phyloP scores from a whole-genome alignment of 2,888 invertebrate genomes.

The Lasioglossum leucozonium region DNA sequence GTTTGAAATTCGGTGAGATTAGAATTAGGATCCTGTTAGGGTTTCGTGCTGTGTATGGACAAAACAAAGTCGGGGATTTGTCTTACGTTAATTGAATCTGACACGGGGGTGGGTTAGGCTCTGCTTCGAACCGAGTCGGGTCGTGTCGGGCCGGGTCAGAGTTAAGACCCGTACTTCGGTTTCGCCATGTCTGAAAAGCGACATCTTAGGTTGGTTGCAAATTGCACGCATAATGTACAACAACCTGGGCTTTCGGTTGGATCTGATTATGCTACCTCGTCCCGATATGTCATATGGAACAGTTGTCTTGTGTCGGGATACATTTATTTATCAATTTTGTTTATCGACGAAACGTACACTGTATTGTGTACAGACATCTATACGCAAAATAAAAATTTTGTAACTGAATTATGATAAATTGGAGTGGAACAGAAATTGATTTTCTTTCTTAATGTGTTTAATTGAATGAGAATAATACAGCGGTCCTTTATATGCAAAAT shows the following conservation, averaged over 20 bases:
- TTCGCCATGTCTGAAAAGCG: background rate
- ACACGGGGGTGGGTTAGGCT: background rate
- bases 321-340: background rate
- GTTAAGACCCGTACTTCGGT: background rate
- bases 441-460: too few species aligned
- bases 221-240: background rate
- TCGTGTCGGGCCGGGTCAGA: background rate
- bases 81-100: constrained; percentile 9
- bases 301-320: background rate
- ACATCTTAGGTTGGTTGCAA: background rate
- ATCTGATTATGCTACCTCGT: background rate
- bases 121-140: background rate
- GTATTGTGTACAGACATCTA: too few species aligned
- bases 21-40: background rate
- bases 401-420: too few species aligned
- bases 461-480: too few species aligned
- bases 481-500: too few species aligned
- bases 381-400: too few species aligned
- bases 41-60: background rate
- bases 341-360: background rate
- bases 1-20: constrained; percentile 3
- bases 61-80: background rate
- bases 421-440: too few species aligned
- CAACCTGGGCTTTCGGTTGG: background rate
- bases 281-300: background rate